phyloP scores from a whole-genome alignment of 2,888 invertebrate species.

The Caenorhabditis sinica region DNA sequence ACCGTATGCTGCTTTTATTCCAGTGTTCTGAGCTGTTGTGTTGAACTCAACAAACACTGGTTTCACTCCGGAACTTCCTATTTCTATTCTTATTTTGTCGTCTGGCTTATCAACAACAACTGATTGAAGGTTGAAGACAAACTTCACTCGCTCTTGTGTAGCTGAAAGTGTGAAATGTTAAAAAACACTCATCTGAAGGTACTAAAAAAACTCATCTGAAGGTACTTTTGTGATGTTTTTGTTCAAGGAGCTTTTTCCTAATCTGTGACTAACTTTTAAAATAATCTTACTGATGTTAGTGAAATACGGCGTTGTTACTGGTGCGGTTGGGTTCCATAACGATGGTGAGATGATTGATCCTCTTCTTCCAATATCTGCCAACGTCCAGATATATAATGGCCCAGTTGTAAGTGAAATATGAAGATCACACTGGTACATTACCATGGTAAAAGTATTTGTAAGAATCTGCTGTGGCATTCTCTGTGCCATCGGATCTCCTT shows the following conservation, averaged over 20 bases:
- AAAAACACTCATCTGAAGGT: no score
- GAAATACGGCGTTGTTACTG: neutral
- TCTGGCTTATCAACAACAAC: neutral
- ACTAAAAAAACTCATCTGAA: no score
- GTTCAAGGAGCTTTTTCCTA: neutral
- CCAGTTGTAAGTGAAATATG: neutral
- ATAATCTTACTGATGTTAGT: constrained; percentile 21
- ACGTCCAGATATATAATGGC: constrained; percentile 6
- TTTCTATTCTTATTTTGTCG: constrained; percentile 20
- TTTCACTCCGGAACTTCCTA: constrained; percentile 9
- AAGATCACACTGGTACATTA: constrained; percentile 7
- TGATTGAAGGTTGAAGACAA: constrained; percentile 18
- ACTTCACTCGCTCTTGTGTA: constrained; percentile 2
- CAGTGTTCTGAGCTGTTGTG: neutral
- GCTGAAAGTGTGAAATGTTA: constrained; percentile 2
- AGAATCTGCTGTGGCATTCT: constrained; percentile 25
- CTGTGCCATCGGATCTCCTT: neutral
- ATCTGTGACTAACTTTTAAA: no score
- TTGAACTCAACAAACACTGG: constrained; percentile 19
- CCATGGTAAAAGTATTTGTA: constrained; percentile 36
- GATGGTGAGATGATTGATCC: constrained; percentile 24
- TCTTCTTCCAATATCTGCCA: constrained; percentile 25
- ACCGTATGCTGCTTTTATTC: constrained; percentile 12
- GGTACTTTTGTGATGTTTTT: neutral
- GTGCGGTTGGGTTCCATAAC: constrained; percentile 22